Conservation (phyloP, 2,113 vertebrate genomes). For the Eublepharis macularius region DNA sequence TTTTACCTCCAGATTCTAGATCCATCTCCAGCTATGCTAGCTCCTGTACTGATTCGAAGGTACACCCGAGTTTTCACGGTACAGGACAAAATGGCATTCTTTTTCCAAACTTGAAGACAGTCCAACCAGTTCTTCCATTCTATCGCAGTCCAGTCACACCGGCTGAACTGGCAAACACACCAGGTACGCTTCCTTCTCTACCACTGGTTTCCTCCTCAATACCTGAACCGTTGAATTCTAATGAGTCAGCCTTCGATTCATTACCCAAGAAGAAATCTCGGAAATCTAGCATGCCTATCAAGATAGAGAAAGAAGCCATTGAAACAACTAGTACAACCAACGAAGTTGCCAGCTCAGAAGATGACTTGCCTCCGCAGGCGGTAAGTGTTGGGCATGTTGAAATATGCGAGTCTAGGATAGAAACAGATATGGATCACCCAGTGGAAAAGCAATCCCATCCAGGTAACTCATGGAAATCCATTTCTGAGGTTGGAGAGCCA, state of each 20-base stretch:
- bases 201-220: conserved; percentile 89
- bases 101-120: conserved; percentile 94
- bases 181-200: conserved; percentile 90
- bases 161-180: conserved; percentile 92
- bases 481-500: conserved; percentile 63
- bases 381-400: conserved; percentile 74
- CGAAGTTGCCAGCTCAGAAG: conserved; percentile 81
- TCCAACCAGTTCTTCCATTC: conserved; percentile 95
- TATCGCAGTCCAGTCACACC: conserved; percentile 93
- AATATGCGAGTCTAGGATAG: conserved; percentile 65
- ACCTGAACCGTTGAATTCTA: conserved; percentile 78
- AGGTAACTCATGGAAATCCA: conserved; percentile 60
- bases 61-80: conserved; percentile 76
- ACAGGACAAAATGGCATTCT: conserved; percentile 88
- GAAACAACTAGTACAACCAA: conserved; percentile 74
- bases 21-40: conserved; percentile 79
- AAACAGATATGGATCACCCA: conserved; percentile 45
- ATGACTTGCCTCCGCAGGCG: conserved; percentile 74
- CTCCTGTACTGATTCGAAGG: conserved; percentile 81
- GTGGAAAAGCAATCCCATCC: conserved; percentile 60
- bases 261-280: conserved; percentile 98
- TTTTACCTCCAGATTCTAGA: conserved; percentile 75
- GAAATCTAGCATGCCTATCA: conserved; percentile 98
- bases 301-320: conserved; percentile 90
- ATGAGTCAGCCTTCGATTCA: conserved; percentile 75